Evolutionary conservation across 2,888 invertebrate species (phyloP).

Genomic region (Thera britannica): DNA sequence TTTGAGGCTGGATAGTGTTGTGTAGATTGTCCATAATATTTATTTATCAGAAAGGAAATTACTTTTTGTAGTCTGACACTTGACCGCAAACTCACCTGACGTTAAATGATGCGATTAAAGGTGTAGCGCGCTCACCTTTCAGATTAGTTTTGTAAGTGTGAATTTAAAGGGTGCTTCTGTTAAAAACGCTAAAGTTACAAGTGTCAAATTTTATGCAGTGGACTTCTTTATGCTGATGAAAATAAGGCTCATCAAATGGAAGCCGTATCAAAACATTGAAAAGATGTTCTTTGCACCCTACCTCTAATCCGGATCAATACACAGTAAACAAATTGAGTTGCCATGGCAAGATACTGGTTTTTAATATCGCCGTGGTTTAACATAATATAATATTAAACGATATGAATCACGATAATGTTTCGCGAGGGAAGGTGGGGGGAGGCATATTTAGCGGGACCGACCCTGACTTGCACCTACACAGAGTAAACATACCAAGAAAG

Average conservation of each 20-base stretch:
- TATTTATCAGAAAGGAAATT: no score
- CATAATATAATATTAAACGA: slow-evolving; percentile 85
- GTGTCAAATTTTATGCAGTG: no score
- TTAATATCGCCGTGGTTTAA: slow-evolving; percentile 79
- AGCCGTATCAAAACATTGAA: not conserved
- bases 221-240: no score
- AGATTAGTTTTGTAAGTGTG: no score
- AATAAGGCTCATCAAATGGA: not conserved
- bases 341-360: slow-evolving; percentile 77
- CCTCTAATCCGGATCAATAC: slow-evolving; percentile 70
- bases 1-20: no score
- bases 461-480: slow-evolving; percentile 42
- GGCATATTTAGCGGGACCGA: slow-evolving; percentile 68
- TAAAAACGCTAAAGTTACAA: no score
- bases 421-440: slow-evolving; percentile 71
- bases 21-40: no score
- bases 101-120: no score
- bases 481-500: slow-evolving; percentile 7
- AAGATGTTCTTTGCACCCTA: slow-evolving; percentile 14
- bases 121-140: no score
- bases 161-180: no score
- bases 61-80: no score
- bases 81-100: no score
- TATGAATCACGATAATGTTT: slow-evolving; percentile 84
- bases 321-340: slow-evolving; percentile 77